These are phyloP conservation scores for Neoaliturus tenellus DNA, from an alignment of 2,888 invertebrate species.

Conservation along the genomic window DNA sequence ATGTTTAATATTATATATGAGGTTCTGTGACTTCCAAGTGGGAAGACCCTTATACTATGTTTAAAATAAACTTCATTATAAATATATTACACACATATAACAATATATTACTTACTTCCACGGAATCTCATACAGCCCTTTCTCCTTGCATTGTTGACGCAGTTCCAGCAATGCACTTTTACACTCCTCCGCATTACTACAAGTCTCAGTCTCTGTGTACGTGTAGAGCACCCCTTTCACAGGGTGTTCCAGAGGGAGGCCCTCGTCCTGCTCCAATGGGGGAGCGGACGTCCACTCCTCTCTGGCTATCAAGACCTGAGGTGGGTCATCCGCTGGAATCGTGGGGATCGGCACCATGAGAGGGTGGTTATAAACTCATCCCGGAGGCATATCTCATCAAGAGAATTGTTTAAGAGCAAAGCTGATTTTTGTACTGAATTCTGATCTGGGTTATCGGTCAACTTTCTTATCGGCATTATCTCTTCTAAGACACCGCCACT, in stretches of 20 bases:
- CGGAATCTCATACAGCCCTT: not conserved
- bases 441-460: no score
- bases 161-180: not conserved
- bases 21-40: no score
- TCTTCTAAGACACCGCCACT: no score
- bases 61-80: no score
- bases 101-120: not conserved
- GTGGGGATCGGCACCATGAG: not conserved
- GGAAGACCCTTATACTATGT: no score
- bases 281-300: not conserved
- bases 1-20: no score
- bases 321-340: not conserved
- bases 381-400: no score
- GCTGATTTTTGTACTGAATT: no score
- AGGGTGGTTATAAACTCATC: no score
- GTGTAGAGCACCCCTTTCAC: not conserved
- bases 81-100: no score
- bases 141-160: not conserved
- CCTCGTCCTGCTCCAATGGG: not conserved
- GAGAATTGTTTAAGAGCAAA: no score
- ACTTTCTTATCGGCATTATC: no score
- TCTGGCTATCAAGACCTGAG: not conserved
- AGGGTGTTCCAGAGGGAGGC: not conserved
- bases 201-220: not conserved
- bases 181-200: not conserved